Percentiles rank a stretch among this genome's conserved stretches.
phyloP scores from a whole-genome alignment of 1,140 invertebrate genomes.

The Notospermus geniculatus region DNA sequence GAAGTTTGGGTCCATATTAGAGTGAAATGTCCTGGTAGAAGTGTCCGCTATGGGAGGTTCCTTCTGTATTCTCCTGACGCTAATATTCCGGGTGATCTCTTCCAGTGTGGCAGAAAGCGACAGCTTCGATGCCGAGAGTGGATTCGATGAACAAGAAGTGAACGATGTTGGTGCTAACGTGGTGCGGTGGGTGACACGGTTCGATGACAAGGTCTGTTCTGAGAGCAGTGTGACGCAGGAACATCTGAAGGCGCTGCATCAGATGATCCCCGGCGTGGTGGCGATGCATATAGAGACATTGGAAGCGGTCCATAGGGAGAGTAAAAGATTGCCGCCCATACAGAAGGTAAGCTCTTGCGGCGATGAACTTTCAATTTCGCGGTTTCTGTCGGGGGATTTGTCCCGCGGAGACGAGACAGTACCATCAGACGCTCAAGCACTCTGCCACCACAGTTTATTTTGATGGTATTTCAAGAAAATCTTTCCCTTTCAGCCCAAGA shows the following conservation, averaged over 20 bases:
- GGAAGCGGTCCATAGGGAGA: slow-evolving; percentile 81
- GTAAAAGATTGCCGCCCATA: slow-evolving; percentile 87
- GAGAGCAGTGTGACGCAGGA: slow-evolving; percentile 83
- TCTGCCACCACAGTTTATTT: no score
- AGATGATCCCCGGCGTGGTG: slow-evolving; percentile 76
- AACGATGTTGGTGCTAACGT: slow-evolving; percentile 84
- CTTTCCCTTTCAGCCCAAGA: slow-evolving; percentile 72
- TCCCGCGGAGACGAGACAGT: no score
- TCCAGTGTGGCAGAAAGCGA: slow-evolving; percentile 71
- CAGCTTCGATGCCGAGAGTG: slow-evolving; percentile 84
- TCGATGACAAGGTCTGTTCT: slow-evolving; percentile 78
- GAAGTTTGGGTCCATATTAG: no score
- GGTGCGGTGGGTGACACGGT: slow-evolving; percentile 86
- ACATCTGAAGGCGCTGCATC: slow-evolving; percentile 82
- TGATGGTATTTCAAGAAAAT: no score
- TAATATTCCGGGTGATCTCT: slow-evolving; percentile 6
- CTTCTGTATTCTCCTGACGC: neutral
- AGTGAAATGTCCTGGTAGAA: no score
- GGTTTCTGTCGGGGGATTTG: no score
- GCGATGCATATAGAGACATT: slow-evolving; percentile 79
- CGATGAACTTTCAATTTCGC: no score
- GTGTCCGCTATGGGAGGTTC: no score
- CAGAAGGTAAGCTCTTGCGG: slow-evolving; percentile 80
- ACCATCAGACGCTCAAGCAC: no score
- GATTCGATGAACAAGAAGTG: slow-evolving; percentile 79